Conservation (phyloP, 2,888 invertebrate genomes). For the Drosophila nr. perissopoda region DNA sequence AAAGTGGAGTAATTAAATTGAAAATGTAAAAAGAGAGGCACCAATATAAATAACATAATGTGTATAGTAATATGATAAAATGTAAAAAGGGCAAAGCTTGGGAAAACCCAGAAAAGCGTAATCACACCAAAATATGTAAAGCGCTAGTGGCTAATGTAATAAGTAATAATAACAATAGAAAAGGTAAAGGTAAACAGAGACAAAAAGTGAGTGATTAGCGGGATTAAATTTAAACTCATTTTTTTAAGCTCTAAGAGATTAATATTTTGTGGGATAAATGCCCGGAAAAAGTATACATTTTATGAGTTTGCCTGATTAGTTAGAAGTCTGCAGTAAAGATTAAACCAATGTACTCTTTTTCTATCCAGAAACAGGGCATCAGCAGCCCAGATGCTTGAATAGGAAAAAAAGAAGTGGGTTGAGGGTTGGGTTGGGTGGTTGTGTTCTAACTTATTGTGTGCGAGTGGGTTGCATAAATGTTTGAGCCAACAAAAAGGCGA, state of each 20-base stretch:
- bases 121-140: too few species aligned
- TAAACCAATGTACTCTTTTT: neutral
- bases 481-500: constrained; percentile 37
- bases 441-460: constrained; percentile 41
- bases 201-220: too few species aligned
- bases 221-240: neutral
- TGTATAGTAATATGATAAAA: too few species aligned
- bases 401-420: neutral
- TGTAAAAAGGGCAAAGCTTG: too few species aligned
- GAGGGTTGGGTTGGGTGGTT: neutral
- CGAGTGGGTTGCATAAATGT: constrained; percentile 50
- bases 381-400: constrained; percentile 8
- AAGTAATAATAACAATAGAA: too few species aligned
- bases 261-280: neutral
- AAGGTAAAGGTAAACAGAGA: too few species aligned
- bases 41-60: too few species aligned
- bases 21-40: too few species aligned
- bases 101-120: too few species aligned
- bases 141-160: too few species aligned
- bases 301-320: neutral
- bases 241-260: neutral
- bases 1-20: too few species aligned
- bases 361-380: neutral
- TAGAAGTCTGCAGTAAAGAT: neutral
- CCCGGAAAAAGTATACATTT: neutral